phyloP scores from a whole-genome alignment of 2,888 invertebrate species.

The Clostera curtula region DNA sequence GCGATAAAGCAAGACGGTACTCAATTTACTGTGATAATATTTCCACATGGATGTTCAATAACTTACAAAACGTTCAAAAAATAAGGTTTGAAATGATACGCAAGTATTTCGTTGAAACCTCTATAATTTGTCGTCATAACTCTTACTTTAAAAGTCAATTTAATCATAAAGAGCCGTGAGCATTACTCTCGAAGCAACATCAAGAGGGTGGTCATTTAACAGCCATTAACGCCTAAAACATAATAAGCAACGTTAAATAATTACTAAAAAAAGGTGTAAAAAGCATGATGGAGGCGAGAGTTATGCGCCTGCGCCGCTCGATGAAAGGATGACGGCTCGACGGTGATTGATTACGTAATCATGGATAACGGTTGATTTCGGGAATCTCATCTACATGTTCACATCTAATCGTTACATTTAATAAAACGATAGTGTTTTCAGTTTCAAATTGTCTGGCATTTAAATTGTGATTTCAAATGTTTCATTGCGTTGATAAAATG shows the following conservation, averaged over 20 bases:
- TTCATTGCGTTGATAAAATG: too few species aligned
- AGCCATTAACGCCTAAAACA: constrained; percentile 63
- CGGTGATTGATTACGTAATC: constrained; percentile 73
- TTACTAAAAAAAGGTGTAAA: constrained; percentile 66
- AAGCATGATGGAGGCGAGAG: constrained; percentile 50
- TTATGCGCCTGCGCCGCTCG: constrained; percentile 53
- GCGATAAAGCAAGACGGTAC: too few species aligned
- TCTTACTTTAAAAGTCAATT: constrained; percentile 40
- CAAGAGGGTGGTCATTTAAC: constrained; percentile 60
- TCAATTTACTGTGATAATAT: too few species aligned
- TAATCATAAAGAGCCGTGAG: constrained; percentile 31
- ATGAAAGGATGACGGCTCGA: constrained; percentile 65
- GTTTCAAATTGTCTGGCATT: too few species aligned
- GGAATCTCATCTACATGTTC: constrained; percentile 66
- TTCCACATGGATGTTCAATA: too few species aligned
- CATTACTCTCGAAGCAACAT: constrained; percentile 41
- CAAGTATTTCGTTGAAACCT: constrained; percentile 23
- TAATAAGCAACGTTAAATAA: constrained; percentile 62
- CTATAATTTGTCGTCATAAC: constrained; percentile 30
- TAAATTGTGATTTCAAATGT: too few species aligned
- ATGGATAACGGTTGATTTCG: constrained; percentile 60
- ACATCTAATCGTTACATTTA: too few species aligned
- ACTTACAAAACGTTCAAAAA: too few species aligned
- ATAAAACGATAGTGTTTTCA: too few species aligned
- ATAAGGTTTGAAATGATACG: too few species aligned